Base-by-base conservation (phyloP, 2,797 vertebrate genomes). In the Sylvia borin region DNA sequence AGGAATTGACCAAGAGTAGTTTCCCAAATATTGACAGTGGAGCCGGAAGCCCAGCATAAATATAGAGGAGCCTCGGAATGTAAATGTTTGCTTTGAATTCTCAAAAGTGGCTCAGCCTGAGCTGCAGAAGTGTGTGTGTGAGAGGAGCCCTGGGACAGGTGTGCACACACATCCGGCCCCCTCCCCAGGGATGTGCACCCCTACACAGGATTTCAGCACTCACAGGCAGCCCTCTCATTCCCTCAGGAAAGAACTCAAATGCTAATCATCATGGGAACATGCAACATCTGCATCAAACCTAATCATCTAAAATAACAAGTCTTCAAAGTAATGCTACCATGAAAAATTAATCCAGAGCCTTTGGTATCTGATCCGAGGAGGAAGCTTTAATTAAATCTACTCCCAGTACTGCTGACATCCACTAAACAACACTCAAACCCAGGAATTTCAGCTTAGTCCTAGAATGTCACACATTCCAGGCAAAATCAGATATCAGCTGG, bases 61-160 rank as follows among this genome's bases (percentile, higher is more conserved):
- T 70, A 96, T 3, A 81, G 45, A 96, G 92, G 94, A 95, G 95
- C 88, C 93, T 96, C 24, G 85, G 94, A 96, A 95, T 95, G 96
- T 95, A 97, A 97, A 96, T 89, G 84, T 96, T 95, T 96, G 94
- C 93, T 92, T 79, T 76, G 77, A 87, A 79, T 81, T 85, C 90
- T 81, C 66, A 2, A 31, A 70, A 91, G 85, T 3, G 3, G 50
- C 72, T 62, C 74, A 54, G 93, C 29, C 91, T 11, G 61, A 73
- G 87, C 88, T 40, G 50, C 66, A 50, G 5, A 42, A 88, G 67
- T 13, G 74, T 43, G 73, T 80, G 60, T 76, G 60, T 11, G 61
- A 24, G 58, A 73, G 13, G 47, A 94, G 80, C 77, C 62, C 57
- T 17, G 36, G 0, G 4, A 65, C 94, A 96, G 91, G 91, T 96